Evolutionary conservation across 2,888 invertebrate genomes (phyloP), one percentile per base, ranked within the genome.

Genomic region (Eupithecia subumbrata): DNA sequence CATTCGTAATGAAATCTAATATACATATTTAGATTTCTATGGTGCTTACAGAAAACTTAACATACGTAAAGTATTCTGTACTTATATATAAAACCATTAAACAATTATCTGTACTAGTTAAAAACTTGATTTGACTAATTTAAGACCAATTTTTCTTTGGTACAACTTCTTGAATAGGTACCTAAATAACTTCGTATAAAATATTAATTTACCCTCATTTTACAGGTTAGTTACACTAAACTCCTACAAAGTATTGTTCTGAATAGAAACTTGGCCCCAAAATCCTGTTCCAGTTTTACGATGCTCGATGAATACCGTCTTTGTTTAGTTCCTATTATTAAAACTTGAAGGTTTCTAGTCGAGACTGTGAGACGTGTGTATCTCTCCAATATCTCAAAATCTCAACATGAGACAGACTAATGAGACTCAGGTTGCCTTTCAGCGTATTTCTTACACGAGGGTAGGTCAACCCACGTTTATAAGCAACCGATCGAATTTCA

Each of bases 301-400:
- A 64, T 16, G 63, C 7, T 64, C 22, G 25, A 64, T 64, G 63
- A 64, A 30, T 18, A 64, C 63, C 7, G 34, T 64, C 16, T 64
- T 64, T 64, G 63, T 64, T 64, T 56, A 22, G 56, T 12, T 22
- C 56, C 56, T 56, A 60, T 60, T 56, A 56, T 56, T 56, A 56
- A 56, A 56, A 56, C n/a, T 25, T 63, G 30, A 63, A 30, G 63
- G 30, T 30, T 18, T 34, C 18, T 18, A 34, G 5, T 60, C 4
- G 34, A 34, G 34, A 64, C 64, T 9, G 30, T 34, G 64, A 34
- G 34, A 34, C 64, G 34, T 34, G 30, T 34, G 18, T 48, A 76
- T 76, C 76, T 73, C 68, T 73, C 70, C 71, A 68, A 76, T 76
- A 76, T 76, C 76, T 76, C 73, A 52, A 60, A 22, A 34, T 43